These are phyloP conservation scores for Neodontobutis hainanensis DNA, from an alignment of 2,113 vertebrate genomes.

Conservation along the genomic window DNA sequence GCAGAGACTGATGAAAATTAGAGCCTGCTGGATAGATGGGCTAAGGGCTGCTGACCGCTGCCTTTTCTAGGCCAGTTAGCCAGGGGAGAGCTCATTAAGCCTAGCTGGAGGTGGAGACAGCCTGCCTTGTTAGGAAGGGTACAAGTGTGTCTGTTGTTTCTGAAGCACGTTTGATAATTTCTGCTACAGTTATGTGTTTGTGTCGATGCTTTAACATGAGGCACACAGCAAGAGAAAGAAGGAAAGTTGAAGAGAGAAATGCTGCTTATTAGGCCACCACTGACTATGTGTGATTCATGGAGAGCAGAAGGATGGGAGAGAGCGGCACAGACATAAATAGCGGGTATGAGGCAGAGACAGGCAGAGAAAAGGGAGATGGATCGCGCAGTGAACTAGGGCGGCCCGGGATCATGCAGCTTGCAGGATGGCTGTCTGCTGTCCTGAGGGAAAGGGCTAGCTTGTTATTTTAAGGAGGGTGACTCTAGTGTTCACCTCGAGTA, in stretches of 20 bases:
- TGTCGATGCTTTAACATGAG: constrained; percentile 12
- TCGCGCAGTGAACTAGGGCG: constrained; percentile 75
- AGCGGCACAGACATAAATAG: constrained; percentile 29
- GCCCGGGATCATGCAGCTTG: constrained; percentile 64
- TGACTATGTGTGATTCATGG: constrained; percentile 46
- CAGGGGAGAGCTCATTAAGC: constrained; percentile 63
- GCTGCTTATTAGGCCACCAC: constrained; percentile 53
- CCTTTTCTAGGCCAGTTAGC: constrained; percentile 59
- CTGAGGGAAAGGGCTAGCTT: constrained; percentile 69
- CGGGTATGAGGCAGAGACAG: constrained; percentile 22
- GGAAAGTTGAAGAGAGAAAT: constrained; percentile 29
- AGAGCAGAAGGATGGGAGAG: constrained; percentile 8
- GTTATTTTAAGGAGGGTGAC: constrained; percentile 80
- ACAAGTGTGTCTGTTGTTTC: constrained; percentile 19
- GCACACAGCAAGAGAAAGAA: constrained; percentile 8
- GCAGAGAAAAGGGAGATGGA: constrained; percentile 56
- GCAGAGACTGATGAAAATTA: constrained; percentile 60
- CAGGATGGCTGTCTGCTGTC: constrained; percentile 69
- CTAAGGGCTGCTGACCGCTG: constrained; percentile 55
- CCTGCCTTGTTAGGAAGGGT: constrained; percentile 40
- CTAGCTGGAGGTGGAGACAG: constrained; percentile 43
- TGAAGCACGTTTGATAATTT: constrained; percentile 30
- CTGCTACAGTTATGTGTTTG: constrained; percentile 8
- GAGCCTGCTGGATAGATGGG: constrained; percentile 40
- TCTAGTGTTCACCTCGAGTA: constrained; percentile 61